Conservation (phyloP, 2,888 invertebrate genomes). For the Hipparchia sbordonii region DNA sequence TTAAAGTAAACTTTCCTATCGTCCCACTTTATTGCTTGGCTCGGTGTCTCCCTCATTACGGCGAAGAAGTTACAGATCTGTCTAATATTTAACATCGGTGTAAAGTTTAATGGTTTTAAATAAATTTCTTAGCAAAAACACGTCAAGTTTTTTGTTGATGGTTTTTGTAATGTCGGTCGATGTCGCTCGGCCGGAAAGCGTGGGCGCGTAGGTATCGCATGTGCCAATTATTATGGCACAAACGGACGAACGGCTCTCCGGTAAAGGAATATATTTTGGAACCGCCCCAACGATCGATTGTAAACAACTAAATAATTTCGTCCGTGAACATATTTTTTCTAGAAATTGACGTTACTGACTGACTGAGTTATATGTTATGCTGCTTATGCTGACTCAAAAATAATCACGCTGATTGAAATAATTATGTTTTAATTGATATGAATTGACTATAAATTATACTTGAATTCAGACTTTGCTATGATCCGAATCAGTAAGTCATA, state of each 20-base stretch:
- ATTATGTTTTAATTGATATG: no score
- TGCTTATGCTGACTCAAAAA: no score
- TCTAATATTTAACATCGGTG: not conserved
- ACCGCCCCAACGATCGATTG: not conserved
- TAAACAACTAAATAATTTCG: not conserved
- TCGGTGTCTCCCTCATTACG: not conserved
- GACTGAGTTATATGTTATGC: no score
- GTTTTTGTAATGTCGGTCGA: not conserved
- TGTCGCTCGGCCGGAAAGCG: not conserved
- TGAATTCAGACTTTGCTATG: no score
- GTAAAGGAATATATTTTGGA: not conserved
- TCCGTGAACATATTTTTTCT: not conserved
- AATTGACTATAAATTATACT: no score
- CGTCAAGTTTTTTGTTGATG: not conserved
- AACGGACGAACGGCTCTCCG: not conserved
- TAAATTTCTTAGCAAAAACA: conserved; percentile 3
- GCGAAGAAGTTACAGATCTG: not conserved
- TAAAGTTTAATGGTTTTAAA: not conserved
- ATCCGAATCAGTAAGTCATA: no score
- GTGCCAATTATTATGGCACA: not conserved
- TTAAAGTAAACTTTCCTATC: conserved; percentile 4
- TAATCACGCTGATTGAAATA: no score
- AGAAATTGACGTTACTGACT: not conserved
- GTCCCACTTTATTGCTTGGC: not conserved
- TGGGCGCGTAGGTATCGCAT: not conserved